These are phyloP conservation scores for Cladopsammia gracilis DNA, from an alignment of 64 coral and sea anemone species.

Conservation along the genomic window DNA sequence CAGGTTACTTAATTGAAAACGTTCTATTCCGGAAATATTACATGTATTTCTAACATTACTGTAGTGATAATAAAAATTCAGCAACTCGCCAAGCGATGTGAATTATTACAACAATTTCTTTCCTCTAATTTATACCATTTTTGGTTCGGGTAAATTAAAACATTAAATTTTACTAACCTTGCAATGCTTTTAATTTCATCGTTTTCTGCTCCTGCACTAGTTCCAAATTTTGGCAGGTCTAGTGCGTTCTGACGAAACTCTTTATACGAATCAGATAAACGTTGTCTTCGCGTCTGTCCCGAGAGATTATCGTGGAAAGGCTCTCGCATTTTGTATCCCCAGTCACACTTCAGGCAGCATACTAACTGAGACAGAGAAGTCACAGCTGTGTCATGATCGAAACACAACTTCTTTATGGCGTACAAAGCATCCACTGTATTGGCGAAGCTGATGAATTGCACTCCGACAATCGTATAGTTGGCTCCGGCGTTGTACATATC, in stretches of 20 bases:
- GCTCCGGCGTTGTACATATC: slow-evolving; percentile 70
- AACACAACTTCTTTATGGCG: slow-evolving; percentile 67
- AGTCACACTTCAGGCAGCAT: slow-evolving; percentile 49
- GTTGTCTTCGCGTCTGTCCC: slow-evolving; percentile 13
- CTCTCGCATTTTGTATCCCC: slow-evolving; percentile 51
- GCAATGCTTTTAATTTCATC: slow-evolving; percentile 33
- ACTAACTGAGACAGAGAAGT: slow-evolving; percentile 53
- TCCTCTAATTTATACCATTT: too few species aligned
- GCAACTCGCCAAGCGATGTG: too few species aligned
- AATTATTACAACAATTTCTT: too few species aligned
- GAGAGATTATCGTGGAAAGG: slow-evolving; percentile 58
- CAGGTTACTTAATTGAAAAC: too few species aligned
- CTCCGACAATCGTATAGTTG: slow-evolving; percentile 36
- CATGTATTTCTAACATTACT: too few species aligned
- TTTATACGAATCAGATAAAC: slow-evolving; percentile 55
- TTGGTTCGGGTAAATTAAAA: too few species aligned
- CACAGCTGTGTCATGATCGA: slow-evolving; percentile 48
- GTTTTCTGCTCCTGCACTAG: slow-evolving; percentile 24
- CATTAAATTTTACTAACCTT: not conserved
- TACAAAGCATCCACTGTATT: slow-evolving; percentile 62
- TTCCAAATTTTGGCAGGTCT: slow-evolving; percentile 67
- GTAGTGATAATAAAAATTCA: not conserved
- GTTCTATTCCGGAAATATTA: too few species aligned
- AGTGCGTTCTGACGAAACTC: slow-evolving; percentile 48
- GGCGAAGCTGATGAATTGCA: slow-evolving; percentile 44